These are phyloP conservation scores for Chalcosyrphus nemorum DNA, from an alignment of 2,888 invertebrate species.

Conservation along the genomic window DNA sequence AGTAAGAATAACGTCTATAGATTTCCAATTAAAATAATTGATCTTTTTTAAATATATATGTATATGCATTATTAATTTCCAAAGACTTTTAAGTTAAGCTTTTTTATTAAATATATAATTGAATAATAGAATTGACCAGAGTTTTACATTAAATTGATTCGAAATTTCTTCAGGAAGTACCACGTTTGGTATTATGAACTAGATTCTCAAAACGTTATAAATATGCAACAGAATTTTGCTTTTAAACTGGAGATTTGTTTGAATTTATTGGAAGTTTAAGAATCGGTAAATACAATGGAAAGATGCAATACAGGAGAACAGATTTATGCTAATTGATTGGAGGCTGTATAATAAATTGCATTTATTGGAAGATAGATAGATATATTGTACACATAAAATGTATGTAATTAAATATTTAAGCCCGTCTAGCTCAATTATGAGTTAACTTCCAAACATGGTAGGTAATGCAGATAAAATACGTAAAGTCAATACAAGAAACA, in stretches of 20 bases:
- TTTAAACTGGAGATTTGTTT: not conserved
- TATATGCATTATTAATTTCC: slow-evolving; percentile 30
- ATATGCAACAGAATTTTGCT: slow-evolving; percentile 20
- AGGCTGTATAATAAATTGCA: too few species aligned
- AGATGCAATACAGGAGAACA: not conserved
- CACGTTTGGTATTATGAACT: slow-evolving; percentile 28
- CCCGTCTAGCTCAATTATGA: too few species aligned
- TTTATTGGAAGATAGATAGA: too few species aligned
- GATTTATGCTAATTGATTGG: too few species aligned
- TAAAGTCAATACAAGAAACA: too few species aligned
- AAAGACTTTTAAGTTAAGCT: slow-evolving; percentile 26
- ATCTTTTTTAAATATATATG: slow-evolving; percentile 21
- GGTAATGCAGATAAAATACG: too few species aligned
- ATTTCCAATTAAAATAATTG: slow-evolving; percentile 36
- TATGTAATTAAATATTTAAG: not conserved
- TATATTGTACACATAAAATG: too few species aligned
- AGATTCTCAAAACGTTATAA: slow-evolving; percentile 10
- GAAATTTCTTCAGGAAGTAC: slow-evolving; percentile 49
- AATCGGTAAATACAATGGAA: not conserved
- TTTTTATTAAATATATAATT: slow-evolving; percentile 60
- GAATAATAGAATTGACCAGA: slow-evolving; percentile 66
- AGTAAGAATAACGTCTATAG: slow-evolving; percentile 30
- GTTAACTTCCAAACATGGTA: too few species aligned
- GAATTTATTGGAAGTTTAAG: not conserved
- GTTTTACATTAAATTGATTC: slow-evolving; percentile 56